phyloP scores from a whole-genome alignment of 2,888 invertebrate species.

The Cryptocephalus moraei region DNA sequence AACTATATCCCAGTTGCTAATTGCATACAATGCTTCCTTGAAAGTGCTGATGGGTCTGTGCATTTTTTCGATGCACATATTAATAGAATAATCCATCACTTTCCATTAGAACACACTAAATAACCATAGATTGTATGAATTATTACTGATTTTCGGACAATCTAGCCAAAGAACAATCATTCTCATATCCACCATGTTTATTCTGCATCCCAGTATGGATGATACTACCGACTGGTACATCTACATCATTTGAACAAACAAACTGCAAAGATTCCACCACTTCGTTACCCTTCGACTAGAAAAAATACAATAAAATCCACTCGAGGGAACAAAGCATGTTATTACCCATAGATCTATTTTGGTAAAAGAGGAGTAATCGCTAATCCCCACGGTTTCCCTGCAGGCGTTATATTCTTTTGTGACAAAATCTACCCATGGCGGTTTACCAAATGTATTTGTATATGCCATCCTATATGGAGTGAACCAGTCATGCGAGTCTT shows the following conservation, averaged over 20 bases:
- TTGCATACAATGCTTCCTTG: too few species aligned
- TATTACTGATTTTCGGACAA: slow-evolving; percentile 77
- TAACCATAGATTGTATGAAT: too few species aligned
- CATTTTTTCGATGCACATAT: too few species aligned
- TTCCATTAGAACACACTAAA: too few species aligned
- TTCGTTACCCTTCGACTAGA: slow-evolving; percentile 74
- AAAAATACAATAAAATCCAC: slow-evolving; percentile 7
- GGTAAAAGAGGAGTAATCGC: slow-evolving; percentile 95
- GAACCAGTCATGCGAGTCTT: slow-evolving; percentile 36
- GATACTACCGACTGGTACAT: slow-evolving; percentile 85
- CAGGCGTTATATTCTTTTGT: slow-evolving; percentile 87
- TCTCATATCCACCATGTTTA: slow-evolving; percentile 88
- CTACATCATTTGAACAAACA: slow-evolving; percentile 92
- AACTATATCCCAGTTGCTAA: too few species aligned
- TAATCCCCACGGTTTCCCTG: slow-evolving; percentile 81
- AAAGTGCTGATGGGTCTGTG: too few species aligned
- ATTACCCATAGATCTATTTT: slow-evolving; percentile 87
- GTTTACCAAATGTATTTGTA: slow-evolving; percentile 82
- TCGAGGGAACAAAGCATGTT: neutral
- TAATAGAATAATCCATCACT: too few species aligned
- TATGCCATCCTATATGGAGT: slow-evolving; percentile 58
- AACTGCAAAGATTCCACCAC: slow-evolving; percentile 84
- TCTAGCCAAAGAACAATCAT: slow-evolving; percentile 91
- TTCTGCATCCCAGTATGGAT: slow-evolving; percentile 99
- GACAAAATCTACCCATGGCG: slow-evolving; percentile 85